Evolutionary conservation across 2,888 invertebrate genomes (phyloP).

Genomic region (Chrysina gloriosa): DNA sequence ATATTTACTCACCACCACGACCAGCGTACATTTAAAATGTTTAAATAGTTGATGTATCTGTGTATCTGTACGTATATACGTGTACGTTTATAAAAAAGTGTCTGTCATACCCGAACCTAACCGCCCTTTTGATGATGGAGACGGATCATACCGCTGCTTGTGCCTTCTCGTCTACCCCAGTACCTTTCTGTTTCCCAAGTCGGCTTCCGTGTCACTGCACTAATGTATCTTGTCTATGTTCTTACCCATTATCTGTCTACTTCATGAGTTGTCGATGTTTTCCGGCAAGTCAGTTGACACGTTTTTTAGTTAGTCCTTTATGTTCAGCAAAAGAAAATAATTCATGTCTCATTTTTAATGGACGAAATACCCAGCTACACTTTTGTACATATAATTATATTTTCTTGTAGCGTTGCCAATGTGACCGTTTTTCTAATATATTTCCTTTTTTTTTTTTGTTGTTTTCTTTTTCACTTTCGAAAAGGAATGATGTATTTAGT

Average conservation of each 20-base stretch:
- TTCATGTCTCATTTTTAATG: conserved; percentile 60
- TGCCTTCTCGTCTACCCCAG: conserved; percentile 62
- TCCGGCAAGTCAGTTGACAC: conserved; percentile 56
- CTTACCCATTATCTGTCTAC: conserved; percentile 47
- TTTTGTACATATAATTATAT: conserved; percentile 62
- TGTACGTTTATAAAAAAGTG: neutral
- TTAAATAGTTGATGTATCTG: too few relatives aligned
- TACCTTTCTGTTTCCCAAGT: conserved; percentile 55
- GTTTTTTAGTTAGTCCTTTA: conserved; percentile 59
- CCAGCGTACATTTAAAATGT: too few relatives aligned
- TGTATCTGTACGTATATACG: neutral
- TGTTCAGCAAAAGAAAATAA: conserved; percentile 50
- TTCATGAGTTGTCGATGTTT: conserved; percentile 51
- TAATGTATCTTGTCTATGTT: conserved; percentile 56
- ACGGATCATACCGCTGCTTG: conserved; percentile 61
- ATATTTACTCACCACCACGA: neutral
- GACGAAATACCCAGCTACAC: conserved; percentile 63
- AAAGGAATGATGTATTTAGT: conserved; percentile 43
- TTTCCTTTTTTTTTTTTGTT: conserved; percentile 45
- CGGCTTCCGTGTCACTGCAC: conserved; percentile 63
- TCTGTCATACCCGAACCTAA: neutral
- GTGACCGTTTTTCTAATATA: conserved; percentile 51
- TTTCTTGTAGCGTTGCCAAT: conserved; percentile 61
- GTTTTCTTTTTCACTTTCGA: conserved; percentile 31
- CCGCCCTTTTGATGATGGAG: conserved; percentile 29